These are phyloP conservation scores for Sciaenops ocellatus DNA, from an alignment of 2,797 vertebrate genomes.

Conservation along the genomic window DNA sequence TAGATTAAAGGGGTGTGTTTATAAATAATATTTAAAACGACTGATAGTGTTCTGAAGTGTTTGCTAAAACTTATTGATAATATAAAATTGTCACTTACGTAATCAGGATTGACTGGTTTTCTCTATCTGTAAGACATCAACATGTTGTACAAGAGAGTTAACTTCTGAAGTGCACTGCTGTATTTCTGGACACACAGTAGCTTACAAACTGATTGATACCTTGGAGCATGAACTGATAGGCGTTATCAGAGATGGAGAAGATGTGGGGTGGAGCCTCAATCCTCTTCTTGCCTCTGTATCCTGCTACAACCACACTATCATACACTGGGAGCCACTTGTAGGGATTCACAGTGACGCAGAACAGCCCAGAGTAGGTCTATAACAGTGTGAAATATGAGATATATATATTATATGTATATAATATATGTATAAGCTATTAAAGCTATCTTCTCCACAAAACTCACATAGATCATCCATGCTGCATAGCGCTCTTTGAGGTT, in stretches of 20 bases:
- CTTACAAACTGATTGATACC: constrained; percentile 73
- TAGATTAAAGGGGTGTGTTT: constrained; percentile 54
- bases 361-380: constrained; percentile 85
- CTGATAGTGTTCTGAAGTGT: background rate
- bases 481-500: constrained; percentile 97
- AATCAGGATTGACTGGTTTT: constrained; percentile 95
- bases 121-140: constrained; percentile 84
- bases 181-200: background rate
- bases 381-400: too few relatives aligned
- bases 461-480: constrained; percentile 94
- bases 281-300: constrained; percentile 92
- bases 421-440: too few relatives aligned
- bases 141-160: background rate
- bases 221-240: constrained; percentile 93
- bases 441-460: constrained; percentile 34
- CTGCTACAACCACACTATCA: constrained; percentile 85
- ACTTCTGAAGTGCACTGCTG: background rate
- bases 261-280: constrained; percentile 93
- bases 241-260: constrained; percentile 94
- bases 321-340: constrained; percentile 94
- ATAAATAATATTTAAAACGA: background rate
- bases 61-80: background rate
- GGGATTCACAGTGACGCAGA: constrained; percentile 93
- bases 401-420: too few relatives aligned
- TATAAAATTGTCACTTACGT: constrained; percentile 83